Evolutionary conservation across 2,797 vertebrate genomes (phyloP).

Genomic region (Channallabes apus): DNA sequence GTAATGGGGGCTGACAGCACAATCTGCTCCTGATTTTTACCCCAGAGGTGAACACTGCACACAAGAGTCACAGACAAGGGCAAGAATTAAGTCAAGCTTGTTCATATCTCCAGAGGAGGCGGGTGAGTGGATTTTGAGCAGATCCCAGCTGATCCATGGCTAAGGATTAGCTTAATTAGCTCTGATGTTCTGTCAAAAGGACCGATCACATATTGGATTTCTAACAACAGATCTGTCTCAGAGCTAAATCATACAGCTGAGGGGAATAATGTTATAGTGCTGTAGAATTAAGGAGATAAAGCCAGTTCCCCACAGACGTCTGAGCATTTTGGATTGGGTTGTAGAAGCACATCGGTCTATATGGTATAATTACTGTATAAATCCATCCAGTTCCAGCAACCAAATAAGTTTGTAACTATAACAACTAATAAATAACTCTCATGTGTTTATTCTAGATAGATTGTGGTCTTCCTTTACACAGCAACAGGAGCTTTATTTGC

Average conservation of each 20-base stretch:
- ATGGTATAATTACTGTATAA: neutral
- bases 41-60: slow-evolving; percentile 83
- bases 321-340: neutral
- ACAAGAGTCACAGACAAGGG: slow-evolving; percentile 75
- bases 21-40: slow-evolving; percentile 98
- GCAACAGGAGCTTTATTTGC: neutral
- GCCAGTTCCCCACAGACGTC: neutral
- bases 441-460: neutral
- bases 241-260: neutral
- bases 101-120: slow-evolving; percentile 63
- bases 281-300: neutral
- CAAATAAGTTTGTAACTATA: neutral
- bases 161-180: slow-evolving; percentile 93
- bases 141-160: slow-evolving; percentile 87
- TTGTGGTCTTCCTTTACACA: neutral
- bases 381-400: neutral
- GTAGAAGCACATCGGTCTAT: neutral
- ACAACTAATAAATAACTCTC: neutral
- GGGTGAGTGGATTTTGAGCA: slow-evolving; percentile 57
- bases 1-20: slow-evolving; percentile 99
- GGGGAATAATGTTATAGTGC: neutral
- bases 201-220: slow-evolving; percentile 1
- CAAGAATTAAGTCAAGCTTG: slow-evolving; percentile 57
- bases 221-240: neutral
- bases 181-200: slow-evolving; percentile 25